phyloP scores from a whole-genome alignment of 2,797 vertebrate genomes.

The Ctenosaura bakeri region DNA sequence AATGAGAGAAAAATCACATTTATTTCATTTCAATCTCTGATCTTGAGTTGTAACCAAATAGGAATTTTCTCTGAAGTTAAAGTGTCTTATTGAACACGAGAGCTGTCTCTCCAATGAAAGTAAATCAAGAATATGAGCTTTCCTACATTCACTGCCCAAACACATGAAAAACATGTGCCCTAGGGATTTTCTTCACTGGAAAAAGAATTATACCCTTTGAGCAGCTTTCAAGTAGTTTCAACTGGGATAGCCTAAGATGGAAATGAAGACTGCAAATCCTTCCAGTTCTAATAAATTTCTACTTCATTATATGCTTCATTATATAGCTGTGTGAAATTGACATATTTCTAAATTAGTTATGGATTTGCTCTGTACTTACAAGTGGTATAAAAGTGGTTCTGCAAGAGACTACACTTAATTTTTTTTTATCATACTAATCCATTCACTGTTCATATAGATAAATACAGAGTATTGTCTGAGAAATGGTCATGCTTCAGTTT shows the following conservation, averaged over 20 bases:
- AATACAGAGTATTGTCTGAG: neutral
- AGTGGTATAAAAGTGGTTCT: neutral
- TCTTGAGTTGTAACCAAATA: slow-evolving; percentile 51
- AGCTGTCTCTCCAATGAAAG: slow-evolving; percentile 48
- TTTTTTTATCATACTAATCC: neutral
- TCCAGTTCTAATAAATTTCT: slow-evolving; percentile 30
- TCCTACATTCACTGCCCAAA: slow-evolving; percentile 38
- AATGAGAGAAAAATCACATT: slow-evolving; percentile 68
- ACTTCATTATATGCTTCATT: slow-evolving; percentile 22
- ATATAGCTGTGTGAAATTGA: neutral
- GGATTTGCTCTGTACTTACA: slow-evolving; percentile 1
- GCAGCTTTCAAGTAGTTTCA: slow-evolving; percentile 43
- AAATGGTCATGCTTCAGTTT: neutral
- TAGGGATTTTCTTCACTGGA: slow-evolving; percentile 36
- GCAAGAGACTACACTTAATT: neutral
- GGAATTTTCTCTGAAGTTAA: slow-evolving; percentile 39
- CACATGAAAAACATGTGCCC: slow-evolving; percentile 27
- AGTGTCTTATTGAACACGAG: slow-evolving; percentile 64
- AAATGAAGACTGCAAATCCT: slow-evolving; percentile 16
- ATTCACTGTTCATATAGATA: neutral
- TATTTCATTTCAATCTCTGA: slow-evolving; percentile 52
- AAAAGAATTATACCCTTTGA: slow-evolving; percentile 14
- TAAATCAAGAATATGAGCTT: slow-evolving; percentile 51
- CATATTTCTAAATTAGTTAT: slow-evolving; percentile 26
- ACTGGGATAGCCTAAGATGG: slow-evolving; percentile 24